Evolutionary conservation across 2,797 vertebrate species (phyloP).

Genomic region (Sarcoramphus papa): DNA sequence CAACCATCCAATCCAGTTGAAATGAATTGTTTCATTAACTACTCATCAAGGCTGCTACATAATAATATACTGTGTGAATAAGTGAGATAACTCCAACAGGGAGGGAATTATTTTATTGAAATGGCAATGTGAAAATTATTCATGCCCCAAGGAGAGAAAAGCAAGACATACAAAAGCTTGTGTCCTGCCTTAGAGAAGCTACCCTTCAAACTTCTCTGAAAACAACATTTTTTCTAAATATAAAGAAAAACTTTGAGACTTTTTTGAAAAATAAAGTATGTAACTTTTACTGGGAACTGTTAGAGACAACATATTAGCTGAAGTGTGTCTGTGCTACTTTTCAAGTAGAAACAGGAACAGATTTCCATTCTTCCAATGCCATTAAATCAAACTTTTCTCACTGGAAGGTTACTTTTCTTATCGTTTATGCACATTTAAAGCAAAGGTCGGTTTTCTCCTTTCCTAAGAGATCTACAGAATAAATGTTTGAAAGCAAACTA

Average conservation of each 20-base stretch:
- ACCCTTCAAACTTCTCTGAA: background rate
- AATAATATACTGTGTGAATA: conserved; percentile 5
- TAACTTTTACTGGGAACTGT: background rate
- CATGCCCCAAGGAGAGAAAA: background rate
- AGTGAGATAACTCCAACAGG: background rate
- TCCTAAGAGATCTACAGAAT: background rate
- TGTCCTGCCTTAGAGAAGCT: background rate
- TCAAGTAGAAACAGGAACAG: background rate
- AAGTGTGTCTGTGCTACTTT: background rate
- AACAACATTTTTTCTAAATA: background rate
- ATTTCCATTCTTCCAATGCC: background rate
- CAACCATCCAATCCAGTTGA: background rate
- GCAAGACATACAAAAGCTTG: background rate
- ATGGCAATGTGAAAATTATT: conserved; percentile 54
- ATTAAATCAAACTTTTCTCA: background rate
- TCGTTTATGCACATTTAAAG: background rate
- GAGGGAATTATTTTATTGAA: conserved; percentile 30
- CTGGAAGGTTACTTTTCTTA: background rate
- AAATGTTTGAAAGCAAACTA: background rate
- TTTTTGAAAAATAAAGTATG: background rate
- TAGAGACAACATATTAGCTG: background rate
- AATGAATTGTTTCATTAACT: conserved; percentile 47
- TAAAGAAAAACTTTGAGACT: background rate
- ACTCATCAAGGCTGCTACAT: conserved; percentile 10
- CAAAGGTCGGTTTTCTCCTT: background rate